These are phyloP conservation scores for Daubentonia madagascariensis DNA, from an alignment of 2,113 vertebrate genomes.

Conservation along the genomic window DNA sequence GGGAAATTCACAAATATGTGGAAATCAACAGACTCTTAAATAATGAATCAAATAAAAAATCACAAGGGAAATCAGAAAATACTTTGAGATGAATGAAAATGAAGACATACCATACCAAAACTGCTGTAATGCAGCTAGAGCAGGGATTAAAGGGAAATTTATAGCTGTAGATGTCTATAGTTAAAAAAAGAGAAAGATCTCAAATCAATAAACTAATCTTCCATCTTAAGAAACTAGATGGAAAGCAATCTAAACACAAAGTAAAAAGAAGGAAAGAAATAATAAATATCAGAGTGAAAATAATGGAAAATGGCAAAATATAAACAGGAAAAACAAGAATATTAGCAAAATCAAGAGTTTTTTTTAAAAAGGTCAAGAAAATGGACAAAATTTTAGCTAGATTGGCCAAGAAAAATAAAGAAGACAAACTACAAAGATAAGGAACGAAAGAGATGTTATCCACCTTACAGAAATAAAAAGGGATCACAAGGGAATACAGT, in stretches of 20 bases:
- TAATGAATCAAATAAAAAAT: background rate
- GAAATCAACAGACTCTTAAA: background rate
- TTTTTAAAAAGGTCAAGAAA: background rate
- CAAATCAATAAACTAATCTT: background rate
- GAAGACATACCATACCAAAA: background rate
- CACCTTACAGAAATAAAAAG: background rate
- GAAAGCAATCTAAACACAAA: background rate
- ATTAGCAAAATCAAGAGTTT: background rate
- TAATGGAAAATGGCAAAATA: background rate
- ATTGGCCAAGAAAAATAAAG: background rate
- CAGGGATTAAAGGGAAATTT: no score
- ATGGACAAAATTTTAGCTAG: background rate
- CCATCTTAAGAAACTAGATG: background rate
- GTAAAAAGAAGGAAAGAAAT: background rate
- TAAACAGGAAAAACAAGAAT: background rate
- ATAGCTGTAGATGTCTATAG: background rate
- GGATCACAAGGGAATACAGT: background rate
- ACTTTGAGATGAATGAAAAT: no score
- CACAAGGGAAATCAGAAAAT: background rate
- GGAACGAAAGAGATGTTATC: background rate
- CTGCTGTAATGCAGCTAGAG: background rate
- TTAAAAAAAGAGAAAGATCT: background rate
- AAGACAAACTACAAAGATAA: background rate
- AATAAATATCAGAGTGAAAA: background rate
- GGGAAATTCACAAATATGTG: background rate